Base-by-base conservation (phyloP, 2,113 vertebrate species). In the Pandion haliaetus region DNA sequence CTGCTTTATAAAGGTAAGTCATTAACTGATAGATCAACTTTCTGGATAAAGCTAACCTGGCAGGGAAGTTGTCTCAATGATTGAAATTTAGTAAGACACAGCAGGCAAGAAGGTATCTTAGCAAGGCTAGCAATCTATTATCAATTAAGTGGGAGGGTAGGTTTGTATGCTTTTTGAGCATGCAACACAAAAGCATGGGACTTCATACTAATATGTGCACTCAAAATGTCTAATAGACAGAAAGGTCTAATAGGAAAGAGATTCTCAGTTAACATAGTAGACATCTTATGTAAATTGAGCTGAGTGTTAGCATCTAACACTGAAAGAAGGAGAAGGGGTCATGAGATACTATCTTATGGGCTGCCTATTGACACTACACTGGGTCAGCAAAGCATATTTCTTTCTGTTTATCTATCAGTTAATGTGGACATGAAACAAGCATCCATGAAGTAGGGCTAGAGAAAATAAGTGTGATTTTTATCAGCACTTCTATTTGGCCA, bases 301-400 rank as follows among this genome's bases (percentile, higher is more conserved):
- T 76, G 81, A n/a, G 8, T 42, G 80, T 50, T 71, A 38, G 10
- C 67, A 50, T 69, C 49, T 7, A 20, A 4, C 31, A 40, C 32
- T 52, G 42, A 50, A 74, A 79, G 50, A 38, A 81, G 67, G 49
- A 45, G 10, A 44, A 76, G 34, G 28, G 31, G 42, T 17, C 14
- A 10, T 11, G 3, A 29, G 54, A 8, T 24, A 0, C 8, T 40
- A 5, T 26, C 54, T 42, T 10, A 2, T 8, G 38, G 50, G 63
- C 72, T 86, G 82, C 2, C 12, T 80, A 8, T 63, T 32, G 66
- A 21, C 57, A 66, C 32, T 11, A 0, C 0, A 1, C 4, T 0
- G 52, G 65, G 40, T 31, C 49, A 82, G 62, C 13, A 83, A 28
- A 91, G 32, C 1, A 0, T 29, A 7, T 58, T 29, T 50, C 50